Percentiles rank a stretch among this genome's conserved stretches.
phyloP scores from a whole-genome alignment of 2,888 invertebrate species.

The Lepidocyrtoides sp. region DNA sequence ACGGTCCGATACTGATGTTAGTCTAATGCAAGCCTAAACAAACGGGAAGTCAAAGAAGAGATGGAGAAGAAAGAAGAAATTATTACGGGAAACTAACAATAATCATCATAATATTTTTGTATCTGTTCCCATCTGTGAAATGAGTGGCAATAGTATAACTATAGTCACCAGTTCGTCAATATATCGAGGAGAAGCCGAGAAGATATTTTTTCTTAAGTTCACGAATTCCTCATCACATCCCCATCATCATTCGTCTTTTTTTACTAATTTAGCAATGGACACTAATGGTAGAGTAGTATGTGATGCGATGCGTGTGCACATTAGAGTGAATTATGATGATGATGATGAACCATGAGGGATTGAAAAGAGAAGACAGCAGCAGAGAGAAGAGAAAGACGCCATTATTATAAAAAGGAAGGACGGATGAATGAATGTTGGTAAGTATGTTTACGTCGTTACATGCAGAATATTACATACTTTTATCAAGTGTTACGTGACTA shows the following conservation, averaged over 20 bases:
- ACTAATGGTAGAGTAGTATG: conserved; percentile 38
- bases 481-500: conserved; percentile 40
- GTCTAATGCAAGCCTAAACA: neutral
- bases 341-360: conserved; percentile 13
- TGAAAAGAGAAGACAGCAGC: neutral
- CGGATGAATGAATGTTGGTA: neutral
- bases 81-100: conserved; percentile 12
- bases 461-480: neutral
- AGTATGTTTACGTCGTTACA: neutral
- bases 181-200: neutral
- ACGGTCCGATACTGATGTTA: neutral
- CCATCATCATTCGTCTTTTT: conserved; percentile 1
- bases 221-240: conserved; percentile 31
- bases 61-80: conserved; percentile 41
- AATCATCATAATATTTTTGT: neutral
- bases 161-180: neutral
- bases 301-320: conserved; percentile 9
- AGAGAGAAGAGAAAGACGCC: neutral
- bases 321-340: conserved; percentile 6
- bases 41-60: conserved; percentile 8
- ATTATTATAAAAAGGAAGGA: neutral
- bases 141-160: neutral
- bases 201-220: conserved; percentile 22
- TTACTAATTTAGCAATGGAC: conserved; percentile 50
- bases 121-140: neutral